Conservation (phyloP, 2,113 vertebrate genomes). For the Sardina pilchardus region DNA sequence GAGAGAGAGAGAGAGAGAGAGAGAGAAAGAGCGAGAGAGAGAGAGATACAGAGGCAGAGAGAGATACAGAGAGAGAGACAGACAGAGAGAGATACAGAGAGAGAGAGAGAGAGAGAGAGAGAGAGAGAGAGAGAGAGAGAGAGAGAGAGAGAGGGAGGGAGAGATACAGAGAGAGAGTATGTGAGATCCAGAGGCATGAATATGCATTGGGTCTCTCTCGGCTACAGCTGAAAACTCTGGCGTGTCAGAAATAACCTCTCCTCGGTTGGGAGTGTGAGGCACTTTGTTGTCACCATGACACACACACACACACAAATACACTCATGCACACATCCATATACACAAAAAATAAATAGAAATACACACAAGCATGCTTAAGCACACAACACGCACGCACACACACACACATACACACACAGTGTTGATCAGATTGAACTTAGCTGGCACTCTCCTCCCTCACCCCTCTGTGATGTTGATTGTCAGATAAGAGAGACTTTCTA, state of each 20-base stretch:
- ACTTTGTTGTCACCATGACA: constrained; percentile 21
- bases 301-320: not conserved
- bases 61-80: not conserved
- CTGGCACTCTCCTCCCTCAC: not conserved
- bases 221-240: constrained; percentile 26
- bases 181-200: constrained; percentile 31
- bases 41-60: too few relatives aligned
- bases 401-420: constrained; percentile 24
- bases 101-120: not conserved
- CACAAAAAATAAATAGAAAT: not conserved
- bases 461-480: not conserved
- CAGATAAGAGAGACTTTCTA: constrained; percentile 1
- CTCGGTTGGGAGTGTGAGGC: constrained; percentile 12
- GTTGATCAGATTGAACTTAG: not conserved
- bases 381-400: not conserved
- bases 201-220: constrained; percentile 27
- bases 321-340: not conserved
- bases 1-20: not conserved
- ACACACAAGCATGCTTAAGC: not conserved
- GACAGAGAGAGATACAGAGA: not conserved
- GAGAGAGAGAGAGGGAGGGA: not conserved
- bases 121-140: constrained; percentile 1
- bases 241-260: constrained; percentile 25
- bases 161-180: not conserved
- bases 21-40: constrained; percentile 14